phyloP scores from a whole-genome alignment of 2,113 vertebrate genomes.

The Bambusicola thoracicus region DNA sequence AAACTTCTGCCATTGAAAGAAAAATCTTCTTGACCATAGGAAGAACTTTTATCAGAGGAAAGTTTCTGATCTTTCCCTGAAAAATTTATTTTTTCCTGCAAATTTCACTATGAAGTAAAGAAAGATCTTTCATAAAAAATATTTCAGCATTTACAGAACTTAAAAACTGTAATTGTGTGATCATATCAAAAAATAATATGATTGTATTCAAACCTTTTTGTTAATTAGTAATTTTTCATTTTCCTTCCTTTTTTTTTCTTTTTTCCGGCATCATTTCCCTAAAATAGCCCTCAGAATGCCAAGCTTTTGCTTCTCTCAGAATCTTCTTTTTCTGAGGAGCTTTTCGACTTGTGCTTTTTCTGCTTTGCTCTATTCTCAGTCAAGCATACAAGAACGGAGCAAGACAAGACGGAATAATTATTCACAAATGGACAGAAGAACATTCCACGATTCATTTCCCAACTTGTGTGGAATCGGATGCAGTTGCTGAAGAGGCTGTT shows the following conservation, averaged over 20 bases:
- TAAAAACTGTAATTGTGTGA: background rate
- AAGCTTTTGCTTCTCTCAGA: background rate
- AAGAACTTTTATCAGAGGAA: background rate
- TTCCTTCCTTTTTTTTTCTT: background rate
- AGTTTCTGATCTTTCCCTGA: background rate
- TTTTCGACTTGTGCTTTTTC: background rate
- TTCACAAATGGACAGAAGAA: background rate
- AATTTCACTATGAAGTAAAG: background rate
- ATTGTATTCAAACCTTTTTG: background rate
- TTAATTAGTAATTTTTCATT: background rate
- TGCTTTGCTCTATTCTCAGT: background rate
- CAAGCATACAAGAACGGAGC: background rate
- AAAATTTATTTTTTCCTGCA: background rate
- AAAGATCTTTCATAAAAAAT: background rate
- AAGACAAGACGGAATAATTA: background rate
- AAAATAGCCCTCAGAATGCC: background rate
- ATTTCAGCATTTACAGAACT: background rate
- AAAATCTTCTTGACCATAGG: background rate
- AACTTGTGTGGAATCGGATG: background rate
- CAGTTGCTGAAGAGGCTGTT: background rate
- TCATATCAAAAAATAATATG: too few relatives aligned
- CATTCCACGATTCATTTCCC: background rate
- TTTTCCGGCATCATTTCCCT: accelerated
- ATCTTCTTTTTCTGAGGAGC: background rate
- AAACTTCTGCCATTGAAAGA: background rate